These are phyloP conservation scores for Drosophila saltans DNA, from an alignment of 1,140 invertebrate genomes.

Conservation along the genomic window DNA sequence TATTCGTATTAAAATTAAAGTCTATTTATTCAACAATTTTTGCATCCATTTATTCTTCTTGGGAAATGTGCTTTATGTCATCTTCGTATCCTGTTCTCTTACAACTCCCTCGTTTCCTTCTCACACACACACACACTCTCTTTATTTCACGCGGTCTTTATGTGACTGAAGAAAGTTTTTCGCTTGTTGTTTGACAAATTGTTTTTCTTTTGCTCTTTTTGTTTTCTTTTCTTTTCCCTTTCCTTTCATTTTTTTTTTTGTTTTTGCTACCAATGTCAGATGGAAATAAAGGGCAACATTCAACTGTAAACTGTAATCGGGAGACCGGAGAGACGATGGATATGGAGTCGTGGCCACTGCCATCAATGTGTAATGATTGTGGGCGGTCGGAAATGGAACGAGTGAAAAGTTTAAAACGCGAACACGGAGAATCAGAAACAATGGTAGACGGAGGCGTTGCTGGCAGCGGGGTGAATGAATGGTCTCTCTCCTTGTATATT, in stretches of 20 bases:
- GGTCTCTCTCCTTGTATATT: neutral
- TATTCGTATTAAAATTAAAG: neutral
- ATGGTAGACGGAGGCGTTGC: slow-evolving; percentile 35
- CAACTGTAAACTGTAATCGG: slow-evolving; percentile 19
- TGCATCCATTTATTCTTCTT: neutral
- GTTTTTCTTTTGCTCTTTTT: slow-evolving; percentile 38
- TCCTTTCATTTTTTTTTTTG: too few relatives aligned
- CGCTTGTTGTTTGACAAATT: slow-evolving; percentile 68
- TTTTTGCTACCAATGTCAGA: slow-evolving; percentile 2
- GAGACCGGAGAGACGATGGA: neutral
- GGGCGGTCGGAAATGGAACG: slow-evolving; percentile 30
- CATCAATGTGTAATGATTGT: slow-evolving; percentile 60
- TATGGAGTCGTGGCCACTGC: slow-evolving; percentile 14
- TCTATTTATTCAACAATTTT: neutral
- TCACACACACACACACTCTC: neutral
- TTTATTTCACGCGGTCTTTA: slow-evolving; percentile 5
- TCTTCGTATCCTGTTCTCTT: neutral
- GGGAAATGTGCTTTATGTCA: slow-evolving; percentile 30
- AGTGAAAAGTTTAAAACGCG: slow-evolving; percentile 60
- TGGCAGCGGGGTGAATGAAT: slow-evolving; percentile 6
- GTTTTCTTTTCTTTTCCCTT: neutral
- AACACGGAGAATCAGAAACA: slow-evolving; percentile 56
- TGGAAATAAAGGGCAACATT: slow-evolving; percentile 47
- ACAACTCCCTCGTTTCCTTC: too few relatives aligned
- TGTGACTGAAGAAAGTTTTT: slow-evolving; percentile 51